phyloP scores from a whole-genome alignment of 2,888 invertebrate genomes.

The Dicranocentrus wangi region DNA sequence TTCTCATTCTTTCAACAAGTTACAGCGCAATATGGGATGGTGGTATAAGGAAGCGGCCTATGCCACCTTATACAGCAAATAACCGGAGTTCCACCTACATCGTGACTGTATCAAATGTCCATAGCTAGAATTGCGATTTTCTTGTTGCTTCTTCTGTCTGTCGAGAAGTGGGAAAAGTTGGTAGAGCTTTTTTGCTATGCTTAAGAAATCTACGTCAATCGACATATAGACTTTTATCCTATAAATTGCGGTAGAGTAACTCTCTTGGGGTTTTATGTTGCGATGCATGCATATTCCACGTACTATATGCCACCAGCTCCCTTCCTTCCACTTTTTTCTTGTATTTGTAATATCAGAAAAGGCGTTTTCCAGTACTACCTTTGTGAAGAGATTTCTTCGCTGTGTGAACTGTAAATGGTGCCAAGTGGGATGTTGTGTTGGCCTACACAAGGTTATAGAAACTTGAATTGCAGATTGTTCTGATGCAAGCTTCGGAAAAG shows the following conservation, averaged over 20 bases:
- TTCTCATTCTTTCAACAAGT: conserved; percentile 32
- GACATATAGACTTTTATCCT: no score
- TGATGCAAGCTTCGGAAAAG: no score
- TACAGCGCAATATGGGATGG: not conserved
- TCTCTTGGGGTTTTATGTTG: conserved; percentile 1
- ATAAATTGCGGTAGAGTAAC: not conserved
- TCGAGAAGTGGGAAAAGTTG: conserved; percentile 6
- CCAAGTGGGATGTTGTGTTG: no score
- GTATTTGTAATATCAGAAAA: conserved; percentile 46
- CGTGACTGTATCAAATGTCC: conserved; percentile 16
- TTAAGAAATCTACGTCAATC: not conserved
- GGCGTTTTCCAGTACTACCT: conserved; percentile 35
- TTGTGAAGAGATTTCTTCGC: conserved; percentile 33
- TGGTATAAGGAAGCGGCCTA: not conserved
- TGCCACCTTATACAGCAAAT: not conserved
- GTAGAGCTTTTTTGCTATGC: conserved; percentile 33
- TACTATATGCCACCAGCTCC: conserved; percentile 36
- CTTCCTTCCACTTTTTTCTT: conserved; percentile 44
- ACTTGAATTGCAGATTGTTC: no score
- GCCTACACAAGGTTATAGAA: no score
- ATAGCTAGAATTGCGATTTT: conserved; percentile 10
- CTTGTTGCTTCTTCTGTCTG: conserved; percentile 23
- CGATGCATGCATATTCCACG: not conserved
- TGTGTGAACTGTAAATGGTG: no score
- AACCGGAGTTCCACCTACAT: not conserved